Evolutionary conservation across 2,113 vertebrate genomes (phyloP).

Genomic region (Crotalus viridis): DNA sequence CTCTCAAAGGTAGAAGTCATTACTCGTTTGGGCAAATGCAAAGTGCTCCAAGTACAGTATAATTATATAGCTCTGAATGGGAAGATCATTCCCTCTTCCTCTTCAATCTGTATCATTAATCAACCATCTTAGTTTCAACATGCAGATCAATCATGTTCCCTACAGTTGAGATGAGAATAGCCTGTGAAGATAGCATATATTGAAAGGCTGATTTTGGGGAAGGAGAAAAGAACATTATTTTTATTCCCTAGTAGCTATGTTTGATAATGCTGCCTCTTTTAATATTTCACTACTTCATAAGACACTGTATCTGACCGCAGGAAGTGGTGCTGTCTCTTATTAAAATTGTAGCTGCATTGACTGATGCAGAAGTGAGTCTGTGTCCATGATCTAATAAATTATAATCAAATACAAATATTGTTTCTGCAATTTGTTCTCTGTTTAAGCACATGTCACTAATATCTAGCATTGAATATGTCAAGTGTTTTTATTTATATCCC

Average conservation of each 20-base stretch:
- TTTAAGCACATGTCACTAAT: not conserved
- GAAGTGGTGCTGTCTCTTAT: conserved; percentile 20
- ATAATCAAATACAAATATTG: conserved; percentile 20
- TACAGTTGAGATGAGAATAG: not conserved
- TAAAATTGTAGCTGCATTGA: conserved; percentile 23
- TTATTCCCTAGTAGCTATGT: not conserved
- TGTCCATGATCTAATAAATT: conserved; percentile 38
- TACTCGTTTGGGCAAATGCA: not conserved
- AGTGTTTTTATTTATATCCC: not conserved
- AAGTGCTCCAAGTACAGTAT: not conserved
- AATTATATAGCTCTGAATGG: not conserved
- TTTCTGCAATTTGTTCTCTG: not conserved
- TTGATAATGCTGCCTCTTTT: conserved; percentile 7
- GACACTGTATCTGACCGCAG: conserved; percentile 17
- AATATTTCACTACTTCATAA: conserved; percentile 14
- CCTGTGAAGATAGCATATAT: not conserved
- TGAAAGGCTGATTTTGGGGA: not conserved
- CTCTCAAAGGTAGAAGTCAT: not conserved
- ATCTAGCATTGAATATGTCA: not conserved
- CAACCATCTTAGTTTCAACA: not conserved
- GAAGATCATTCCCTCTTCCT: not conserved
- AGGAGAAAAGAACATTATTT: not conserved
- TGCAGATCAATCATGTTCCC: not conserved
- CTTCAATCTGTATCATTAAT: not conserved
- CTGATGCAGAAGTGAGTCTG: conserved; percentile 15